Evolutionary conservation across 2,797 vertebrate species (phyloP).

Genomic region (Diplodus puntazzo): DNA sequence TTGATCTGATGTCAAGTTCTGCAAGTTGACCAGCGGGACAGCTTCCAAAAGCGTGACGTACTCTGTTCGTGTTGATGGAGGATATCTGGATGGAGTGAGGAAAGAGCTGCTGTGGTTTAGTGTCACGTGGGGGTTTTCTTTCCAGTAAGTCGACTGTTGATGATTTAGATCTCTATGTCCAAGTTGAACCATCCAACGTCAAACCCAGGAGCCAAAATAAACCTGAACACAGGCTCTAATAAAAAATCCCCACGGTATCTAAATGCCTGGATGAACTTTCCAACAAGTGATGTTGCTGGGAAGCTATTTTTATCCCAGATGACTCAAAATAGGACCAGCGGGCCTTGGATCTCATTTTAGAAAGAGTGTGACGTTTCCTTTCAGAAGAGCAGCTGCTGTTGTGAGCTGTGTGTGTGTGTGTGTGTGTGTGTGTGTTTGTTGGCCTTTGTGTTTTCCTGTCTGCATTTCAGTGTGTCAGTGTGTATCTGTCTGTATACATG

Average conservation of each 20-base stretch:
- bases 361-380: slow-evolving; percentile 59
- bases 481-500: slow-evolving; percentile 16
- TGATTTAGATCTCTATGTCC: slow-evolving; percentile 1
- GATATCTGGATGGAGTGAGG: neutral
- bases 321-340: slow-evolving; percentile 65
- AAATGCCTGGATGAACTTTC: slow-evolving; percentile 30
- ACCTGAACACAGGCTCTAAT: slow-evolving; percentile 26
- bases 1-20: slow-evolving; percentile 1
- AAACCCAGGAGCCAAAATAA: slow-evolving; percentile 30
- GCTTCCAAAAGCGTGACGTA: slow-evolving; percentile 11
- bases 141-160: neutral
- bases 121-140: neutral
- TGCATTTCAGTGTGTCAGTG: neutral
- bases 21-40: neutral
- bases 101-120: neutral
- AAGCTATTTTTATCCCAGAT: slow-evolving; percentile 67
- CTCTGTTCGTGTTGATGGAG: neutral
- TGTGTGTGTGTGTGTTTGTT: slow-evolving; percentile 14
- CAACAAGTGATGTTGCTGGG: slow-evolving; percentile 23
- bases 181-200: neutral
- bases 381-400: slow-evolving; percentile 60
- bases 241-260: slow-evolving; percentile 6
- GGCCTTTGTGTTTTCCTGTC: slow-evolving; percentile 19
- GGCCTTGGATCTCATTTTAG: slow-evolving; percentile 61
- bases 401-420: slow-evolving; percentile 22